Conservation (phyloP, 2,113 vertebrate species). For the Macroglossus sobrinus region DNA sequence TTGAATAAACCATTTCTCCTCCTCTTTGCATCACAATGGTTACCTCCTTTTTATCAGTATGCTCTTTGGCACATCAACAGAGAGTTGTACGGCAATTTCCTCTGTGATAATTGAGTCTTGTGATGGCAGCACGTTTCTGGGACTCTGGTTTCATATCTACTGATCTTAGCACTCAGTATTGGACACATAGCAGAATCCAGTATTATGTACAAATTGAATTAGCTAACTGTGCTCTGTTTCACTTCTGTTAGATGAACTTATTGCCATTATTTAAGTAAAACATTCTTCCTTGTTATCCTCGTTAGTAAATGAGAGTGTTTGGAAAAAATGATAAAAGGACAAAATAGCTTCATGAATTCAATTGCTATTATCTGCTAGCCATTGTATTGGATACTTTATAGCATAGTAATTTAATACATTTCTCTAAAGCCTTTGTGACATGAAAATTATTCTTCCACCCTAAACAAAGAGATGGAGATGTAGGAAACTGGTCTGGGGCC, state of each 20-base stretch:
- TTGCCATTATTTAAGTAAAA: background rate
- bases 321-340: background rate
- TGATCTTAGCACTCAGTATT: background rate
- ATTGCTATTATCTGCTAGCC: background rate
- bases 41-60: background rate
- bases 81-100: background rate
- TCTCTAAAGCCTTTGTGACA: background rate
- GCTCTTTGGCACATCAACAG: background rate
- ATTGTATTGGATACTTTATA: background rate
- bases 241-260: background rate
- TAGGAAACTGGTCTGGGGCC: background rate
- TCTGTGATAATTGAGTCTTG: background rate
- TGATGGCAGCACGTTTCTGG: background rate
- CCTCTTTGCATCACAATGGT: background rate
- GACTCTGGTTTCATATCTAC: background rate
- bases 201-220: background rate
- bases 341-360: background rate
- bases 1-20: background rate
- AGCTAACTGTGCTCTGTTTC: background rate
- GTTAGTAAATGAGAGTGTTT: background rate
- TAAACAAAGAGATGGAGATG: background rate
- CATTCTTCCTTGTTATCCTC: background rate
- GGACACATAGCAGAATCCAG: background rate
- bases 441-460: background rate
- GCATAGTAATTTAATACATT: background rate